Percentiles rank a stretch among this genome's conserved stretches.
phyloP scores from a whole-genome alignment of 2,113 vertebrate species.

The Dromas ardeola region DNA sequence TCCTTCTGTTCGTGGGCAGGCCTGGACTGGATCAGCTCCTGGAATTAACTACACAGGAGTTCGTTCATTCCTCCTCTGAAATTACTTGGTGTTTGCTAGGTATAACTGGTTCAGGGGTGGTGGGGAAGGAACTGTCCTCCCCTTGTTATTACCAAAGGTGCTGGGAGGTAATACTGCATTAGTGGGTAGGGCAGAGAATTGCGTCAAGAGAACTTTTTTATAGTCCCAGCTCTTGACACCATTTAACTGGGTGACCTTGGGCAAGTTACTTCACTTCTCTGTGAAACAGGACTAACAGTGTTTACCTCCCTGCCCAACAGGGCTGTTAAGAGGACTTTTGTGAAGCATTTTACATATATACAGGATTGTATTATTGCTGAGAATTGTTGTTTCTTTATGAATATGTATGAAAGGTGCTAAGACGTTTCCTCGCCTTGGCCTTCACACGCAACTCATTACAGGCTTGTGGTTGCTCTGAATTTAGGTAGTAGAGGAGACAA shows the following conservation, averaged over 20 bases:
- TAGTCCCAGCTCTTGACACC: background rate
- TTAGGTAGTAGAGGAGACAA: background rate
- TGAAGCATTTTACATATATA: background rate
- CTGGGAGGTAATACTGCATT: background rate
- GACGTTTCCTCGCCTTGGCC: conserved; percentile 19
- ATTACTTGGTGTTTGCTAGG: conserved; percentile 47
- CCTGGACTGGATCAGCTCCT: conserved; percentile 52
- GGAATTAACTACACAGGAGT: conserved; percentile 21
- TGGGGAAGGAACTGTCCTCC: conserved; percentile 53
- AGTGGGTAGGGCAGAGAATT: background rate
- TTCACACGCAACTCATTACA: background rate
- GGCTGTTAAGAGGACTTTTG: background rate
- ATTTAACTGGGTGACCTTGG: background rate
- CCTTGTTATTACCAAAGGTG: background rate
- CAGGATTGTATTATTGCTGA: background rate
- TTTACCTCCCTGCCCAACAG: background rate
- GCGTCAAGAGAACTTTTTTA: background rate
- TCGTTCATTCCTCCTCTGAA: conserved; percentile 31
- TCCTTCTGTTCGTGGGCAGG: conserved; percentile 12
- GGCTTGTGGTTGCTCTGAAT: conserved; percentile 9
- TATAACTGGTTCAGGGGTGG: conserved; percentile 66
- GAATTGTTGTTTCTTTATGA: conserved; percentile 36
- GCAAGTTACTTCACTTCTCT: background rate
- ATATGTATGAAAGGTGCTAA: conserved; percentile 9
- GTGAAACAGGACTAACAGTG: background rate